These are phyloP conservation scores for Biston stratarius DNA, from an alignment of 2,888 invertebrate genomes.

Conservation along the genomic window DNA sequence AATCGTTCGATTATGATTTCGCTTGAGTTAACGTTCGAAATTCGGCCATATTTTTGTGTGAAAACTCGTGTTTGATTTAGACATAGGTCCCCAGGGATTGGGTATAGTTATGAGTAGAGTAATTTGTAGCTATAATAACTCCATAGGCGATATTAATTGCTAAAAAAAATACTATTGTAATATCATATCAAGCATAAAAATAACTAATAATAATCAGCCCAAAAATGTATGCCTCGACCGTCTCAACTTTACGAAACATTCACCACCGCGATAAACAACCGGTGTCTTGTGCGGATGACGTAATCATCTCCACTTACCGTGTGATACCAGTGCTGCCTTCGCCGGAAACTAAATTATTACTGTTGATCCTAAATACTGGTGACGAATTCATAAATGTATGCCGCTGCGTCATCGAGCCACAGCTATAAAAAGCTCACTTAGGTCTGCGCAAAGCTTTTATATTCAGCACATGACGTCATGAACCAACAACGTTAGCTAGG, in stretches of 20 bases:
- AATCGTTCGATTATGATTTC: too few relatives aligned
- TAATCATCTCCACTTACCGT: conserved; percentile 52
- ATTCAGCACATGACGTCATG: conserved; percentile 28
- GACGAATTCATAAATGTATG: conserved; percentile 54
- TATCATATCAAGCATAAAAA: not conserved
- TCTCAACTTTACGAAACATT: conserved; percentile 5
- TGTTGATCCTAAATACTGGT: conserved; percentile 41
- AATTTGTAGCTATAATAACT: too few relatives aligned
- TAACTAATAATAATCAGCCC: not conserved
- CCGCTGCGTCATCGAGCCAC: conserved; percentile 34
- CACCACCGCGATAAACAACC: conserved; percentile 22
- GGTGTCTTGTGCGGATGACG: conserved; percentile 48
- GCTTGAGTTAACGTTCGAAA: too few relatives aligned
- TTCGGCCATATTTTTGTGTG: too few relatives aligned
- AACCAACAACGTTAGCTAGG: conserved; percentile 12
- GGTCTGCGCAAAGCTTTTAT: conserved; percentile 30
- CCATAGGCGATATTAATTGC: too few relatives aligned
- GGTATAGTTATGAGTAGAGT: too few relatives aligned
- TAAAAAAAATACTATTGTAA: too few relatives aligned
- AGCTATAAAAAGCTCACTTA: conserved; percentile 40
- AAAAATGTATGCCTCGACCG: not conserved
- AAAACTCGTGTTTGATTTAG: too few relatives aligned
- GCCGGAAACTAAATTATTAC: conserved; percentile 44
- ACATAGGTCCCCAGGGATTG: too few relatives aligned
- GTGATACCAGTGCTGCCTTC: conserved; percentile 54